Base-by-base conservation (phyloP, 2,888 invertebrate genomes). In the Plebejus melissa region DNA sequence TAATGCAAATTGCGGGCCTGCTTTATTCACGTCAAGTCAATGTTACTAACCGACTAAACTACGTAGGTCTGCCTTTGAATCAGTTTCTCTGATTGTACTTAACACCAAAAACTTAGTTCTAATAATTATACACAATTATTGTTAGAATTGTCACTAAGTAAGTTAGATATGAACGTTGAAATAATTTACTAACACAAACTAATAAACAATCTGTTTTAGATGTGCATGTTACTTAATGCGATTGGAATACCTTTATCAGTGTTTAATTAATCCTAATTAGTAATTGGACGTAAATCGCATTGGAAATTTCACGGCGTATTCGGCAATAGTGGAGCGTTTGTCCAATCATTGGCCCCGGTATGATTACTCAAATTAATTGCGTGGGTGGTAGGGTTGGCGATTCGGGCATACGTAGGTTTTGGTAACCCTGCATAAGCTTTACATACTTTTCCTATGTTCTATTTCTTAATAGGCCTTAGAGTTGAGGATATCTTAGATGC, bases 281-380 rank as follows among this genome's bases (percentile, higher is more conserved):
- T 32, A 16, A 65, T 65, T 65, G 65, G 32, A 36, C 65, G 65
- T 65, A 65, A 65, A 65, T 65, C 65, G 65, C 32, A 41, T 70
- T 72, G 54, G 72, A 32, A 72, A 72, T 54, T 72, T 72, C 72
- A 50, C 50, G 50, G 72, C 46, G 46, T 28, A 16, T 72, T 72
- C 50, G 50, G 32, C 32, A 72, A 72, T 72, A 72, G 72, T 50
- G 71, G 36, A 72, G 36, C 74, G 76, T 77, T 76, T 65, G 65
- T 13, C 32, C 65, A 81, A 57, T 76, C 69, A 69, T 32, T 75
- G 76, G 70, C 79, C 80, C 79, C 78, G 79, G 79, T 79, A 80
- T 77, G 79, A 79, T 74, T 75, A 80, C 77, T 80, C 81, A 82
- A 81, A 83, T 88, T 87, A 89, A 90, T 90, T 87, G 86, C 80